Evolutionary conservation across 1,140 invertebrate genomes (phyloP).

Genomic region (Radopholus similis): DNA sequence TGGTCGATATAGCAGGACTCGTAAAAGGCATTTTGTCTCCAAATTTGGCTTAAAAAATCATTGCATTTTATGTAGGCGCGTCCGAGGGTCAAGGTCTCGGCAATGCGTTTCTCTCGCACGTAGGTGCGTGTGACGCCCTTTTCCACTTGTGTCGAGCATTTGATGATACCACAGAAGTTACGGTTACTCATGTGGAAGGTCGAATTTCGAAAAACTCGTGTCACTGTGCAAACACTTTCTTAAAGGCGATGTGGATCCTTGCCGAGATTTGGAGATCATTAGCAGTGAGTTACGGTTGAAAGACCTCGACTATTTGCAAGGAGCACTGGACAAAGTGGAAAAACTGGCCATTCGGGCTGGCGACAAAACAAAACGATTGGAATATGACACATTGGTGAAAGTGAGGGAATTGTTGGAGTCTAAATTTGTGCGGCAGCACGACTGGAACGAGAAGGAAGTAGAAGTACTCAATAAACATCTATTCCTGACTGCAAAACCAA

Average conservation of each 20-base stretch:
- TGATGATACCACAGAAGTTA: slow-evolving; percentile 93
- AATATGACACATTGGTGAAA: slow-evolving; percentile 75
- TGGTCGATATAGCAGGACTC: slow-evolving; percentile 95
- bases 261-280: slow-evolving; percentile 93
- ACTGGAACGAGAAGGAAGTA: slow-evolving; percentile 71
- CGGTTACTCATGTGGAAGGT: slow-evolving; percentile 89
- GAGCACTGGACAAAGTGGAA: slow-evolving; percentile 80
- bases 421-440: slow-evolving; percentile 66
- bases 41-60: neutral
- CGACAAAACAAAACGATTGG: slow-evolving; percentile 90
- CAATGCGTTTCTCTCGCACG: slow-evolving; percentile 86
- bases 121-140: slow-evolving; percentile 96
- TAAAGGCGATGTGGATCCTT: slow-evolving; percentile 90
- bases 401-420: slow-evolving; percentile 79
- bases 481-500: slow-evolving; percentile 95
- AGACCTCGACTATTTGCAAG: slow-evolving; percentile 76
- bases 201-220: neutral
- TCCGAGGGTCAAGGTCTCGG: slow-evolving; percentile 95
- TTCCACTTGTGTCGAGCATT: slow-evolving; percentile 97
- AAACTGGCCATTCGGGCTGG: slow-evolving; percentile 78
- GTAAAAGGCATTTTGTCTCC: slow-evolving; percentile 75
- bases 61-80: slow-evolving; percentile 63
- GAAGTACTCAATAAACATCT: slow-evolving; percentile 92
- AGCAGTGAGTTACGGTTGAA: slow-evolving; percentile 89
- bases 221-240: slow-evolving; percentile 19